Evolutionary conservation across 2,888 invertebrate species (phyloP).

Genomic region (Drosophila prolongata): DNA sequence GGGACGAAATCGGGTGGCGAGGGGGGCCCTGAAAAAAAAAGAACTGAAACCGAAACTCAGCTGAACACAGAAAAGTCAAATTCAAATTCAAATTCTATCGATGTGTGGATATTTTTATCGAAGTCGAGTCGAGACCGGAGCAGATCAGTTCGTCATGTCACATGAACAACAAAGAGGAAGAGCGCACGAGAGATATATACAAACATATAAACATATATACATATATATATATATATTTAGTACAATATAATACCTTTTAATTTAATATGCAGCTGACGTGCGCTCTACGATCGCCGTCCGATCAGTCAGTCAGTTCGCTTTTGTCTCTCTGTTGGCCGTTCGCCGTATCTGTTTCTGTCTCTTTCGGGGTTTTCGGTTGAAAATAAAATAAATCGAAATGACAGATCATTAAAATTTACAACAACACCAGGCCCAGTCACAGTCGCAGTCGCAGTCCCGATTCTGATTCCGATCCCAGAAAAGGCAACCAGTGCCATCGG

Average conservation of each 20-base stretch:
- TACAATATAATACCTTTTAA: constrained; percentile 80
- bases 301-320: constrained; percentile 41
- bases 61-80: constrained; percentile 22
- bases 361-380: constrained; percentile 58
- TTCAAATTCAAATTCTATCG: constrained; percentile 75
- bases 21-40: constrained; percentile 10
- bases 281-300: constrained; percentile 36
- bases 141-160: constrained; percentile 29
- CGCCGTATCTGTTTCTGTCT: constrained; percentile 32
- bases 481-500: constrained; percentile 36
- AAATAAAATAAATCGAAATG: constrained; percentile 84
- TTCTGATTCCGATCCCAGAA: constrained; percentile 21
- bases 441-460: constrained; percentile 19
- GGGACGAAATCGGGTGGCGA: background rate
- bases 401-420: constrained; percentile 84
- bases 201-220: constrained; percentile 1
- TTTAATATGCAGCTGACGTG: constrained; percentile 81
- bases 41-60: constrained; percentile 16
- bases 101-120: constrained; percentile 78
- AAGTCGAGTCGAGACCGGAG: constrained; percentile 45
- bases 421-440: constrained; percentile 58
- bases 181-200: constrained; percentile 13
- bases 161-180: constrained; percentile 16
- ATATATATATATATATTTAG: constrained; percentile 61
- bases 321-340: constrained; percentile 45